These are phyloP conservation scores for Schizotus pectinicornis DNA, from an alignment of 2,888 invertebrate species.

Conservation along the genomic window DNA sequence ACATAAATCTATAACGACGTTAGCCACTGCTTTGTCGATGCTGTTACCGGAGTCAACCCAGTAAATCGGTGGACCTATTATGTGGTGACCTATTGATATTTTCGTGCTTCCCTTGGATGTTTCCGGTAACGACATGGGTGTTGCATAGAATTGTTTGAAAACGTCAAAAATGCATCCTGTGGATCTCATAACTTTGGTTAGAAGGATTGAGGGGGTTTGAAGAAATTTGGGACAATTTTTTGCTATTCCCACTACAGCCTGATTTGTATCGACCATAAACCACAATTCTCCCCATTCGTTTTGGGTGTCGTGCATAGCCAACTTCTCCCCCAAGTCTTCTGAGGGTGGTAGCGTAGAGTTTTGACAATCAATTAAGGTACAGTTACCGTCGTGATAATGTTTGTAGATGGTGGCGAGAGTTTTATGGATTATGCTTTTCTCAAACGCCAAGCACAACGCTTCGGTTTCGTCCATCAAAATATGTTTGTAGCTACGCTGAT, in stretches of 20 bases:
- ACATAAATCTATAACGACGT: conserved; percentile 52
- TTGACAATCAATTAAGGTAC: conserved; percentile 33
- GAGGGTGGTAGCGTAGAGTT: conserved; percentile 10
- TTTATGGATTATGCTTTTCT: conserved; percentile 43
- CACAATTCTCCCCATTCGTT: conserved; percentile 52
- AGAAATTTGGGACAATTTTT: conserved; percentile 49
- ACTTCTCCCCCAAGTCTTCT: conserved; percentile 29
- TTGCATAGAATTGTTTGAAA: conserved; percentile 51
- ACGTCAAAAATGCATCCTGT: conserved; percentile 51
- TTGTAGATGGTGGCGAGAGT: conserved; percentile 45
- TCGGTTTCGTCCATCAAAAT: conserved; percentile 56
- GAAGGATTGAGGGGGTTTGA: conserved; percentile 46
- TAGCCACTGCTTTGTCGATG: conserved; percentile 39
- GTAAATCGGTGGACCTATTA: conserved; percentile 50
- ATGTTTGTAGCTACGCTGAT: conserved; percentile 49
- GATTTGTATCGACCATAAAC: conserved; percentile 55
- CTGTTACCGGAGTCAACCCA: conserved; percentile 45
- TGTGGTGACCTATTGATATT: conserved; percentile 47
- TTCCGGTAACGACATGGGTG: conserved; percentile 45
- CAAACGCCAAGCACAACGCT: conserved; percentile 52
- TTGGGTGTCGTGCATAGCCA: conserved; percentile 31
- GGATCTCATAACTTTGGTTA: conserved; percentile 52
- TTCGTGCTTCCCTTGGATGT: conserved; percentile 37
- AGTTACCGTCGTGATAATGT: conserved; percentile 48
- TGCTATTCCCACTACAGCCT: conserved; percentile 53